Evolutionary conservation across 1,140 invertebrate genomes (phyloP).

Genomic region (Cydia splendana): DNA sequence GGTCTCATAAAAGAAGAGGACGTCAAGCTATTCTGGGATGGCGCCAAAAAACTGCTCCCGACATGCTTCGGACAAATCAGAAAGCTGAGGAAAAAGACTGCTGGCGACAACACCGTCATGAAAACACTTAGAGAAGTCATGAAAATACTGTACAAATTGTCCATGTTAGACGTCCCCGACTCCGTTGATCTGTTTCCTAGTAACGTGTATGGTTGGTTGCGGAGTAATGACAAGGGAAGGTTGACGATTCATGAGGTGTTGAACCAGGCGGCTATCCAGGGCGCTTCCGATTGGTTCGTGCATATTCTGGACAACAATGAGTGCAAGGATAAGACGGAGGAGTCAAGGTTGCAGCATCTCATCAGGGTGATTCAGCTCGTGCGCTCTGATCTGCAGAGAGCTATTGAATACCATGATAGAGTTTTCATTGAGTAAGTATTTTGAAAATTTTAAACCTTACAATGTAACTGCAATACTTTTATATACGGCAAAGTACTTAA

Average conservation of each 20-base stretch:
- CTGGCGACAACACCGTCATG: constrained; percentile 85
- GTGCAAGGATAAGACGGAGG: constrained; percentile 80
- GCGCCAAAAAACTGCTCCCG: constrained; percentile 86
- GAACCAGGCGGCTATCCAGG: constrained; percentile 84
- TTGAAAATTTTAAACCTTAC: neutral
- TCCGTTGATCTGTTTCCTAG: constrained; percentile 84
- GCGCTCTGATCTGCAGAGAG: constrained; percentile 89
- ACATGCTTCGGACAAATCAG: constrained; percentile 87
- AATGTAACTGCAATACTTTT: neutral
- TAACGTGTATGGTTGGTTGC: constrained; percentile 84
- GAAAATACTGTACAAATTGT: constrained; percentile 83
- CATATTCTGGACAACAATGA: constrained; percentile 86
- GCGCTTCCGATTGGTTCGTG: constrained; percentile 88
- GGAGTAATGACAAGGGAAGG: constrained; percentile 74
- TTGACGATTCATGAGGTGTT: constrained; percentile 82
- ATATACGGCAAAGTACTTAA: too few species aligned
- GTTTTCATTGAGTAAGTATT: constrained; percentile 87
- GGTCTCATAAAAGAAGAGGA: constrained; percentile 85
- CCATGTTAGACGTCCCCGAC: constrained; percentile 81
- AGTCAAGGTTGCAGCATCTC: constrained; percentile 85
- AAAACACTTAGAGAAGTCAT: constrained; percentile 85
- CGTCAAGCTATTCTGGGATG: constrained; percentile 89
- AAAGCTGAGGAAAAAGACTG: constrained; percentile 86
- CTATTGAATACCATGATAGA: constrained; percentile 90
- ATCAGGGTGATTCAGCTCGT: constrained; percentile 91